Evolutionary conservation across 2,113 vertebrate genomes (phyloP), one percentile per base, ranked within the genome.

Genomic region (Tursiops truncatus): DNA sequence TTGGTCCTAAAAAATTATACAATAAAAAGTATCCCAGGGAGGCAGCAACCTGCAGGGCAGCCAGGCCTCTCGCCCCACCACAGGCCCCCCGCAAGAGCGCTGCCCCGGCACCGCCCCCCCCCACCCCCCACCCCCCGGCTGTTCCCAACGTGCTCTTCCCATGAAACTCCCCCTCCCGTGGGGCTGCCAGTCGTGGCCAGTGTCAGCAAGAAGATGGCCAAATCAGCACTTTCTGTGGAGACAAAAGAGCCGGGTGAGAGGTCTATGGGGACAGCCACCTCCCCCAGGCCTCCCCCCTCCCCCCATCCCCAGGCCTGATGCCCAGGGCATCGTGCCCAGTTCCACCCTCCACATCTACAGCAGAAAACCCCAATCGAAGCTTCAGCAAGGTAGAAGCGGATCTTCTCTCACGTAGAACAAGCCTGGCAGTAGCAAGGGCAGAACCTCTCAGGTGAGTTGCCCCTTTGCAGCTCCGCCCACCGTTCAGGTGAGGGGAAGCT

Each of bases 171-270:
- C 4, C 18, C 41, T 8, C 14, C 21, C 7, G 18, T 33, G 50
- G 83, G 50, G 47, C 12, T 23, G 60, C 88, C 70, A 50, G 73
- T 53, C 68, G 50, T 1, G 1, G 33, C 44, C 28, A 3, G 3
- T 73, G 70, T 91, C 82, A 93, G 97, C 84, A 67, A 93, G 95
- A 88, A 96, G 74, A 93, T 23, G 3, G 17, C 44, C 83, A 76
- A n/a, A 81, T 90, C 79, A 90, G 82, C 86, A 12, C 90, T 91
- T 80, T 79, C 20, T 11, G 2, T 20, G 4, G 60, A 91, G 73
- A 95, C 76, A 62, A 91, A 91, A 68, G 71, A 63, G 36, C 36
- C 38, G 63, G 63, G 60, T 23, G n/a, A 94, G 71, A 94, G 94
- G 71, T 73, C 53, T 20, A 31, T 13, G 12, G 56, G 84, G 76